These are phyloP conservation scores for Scolanthus callimorphus DNA, from an alignment of 92 coral and sea anemone genomes.

Conservation along the genomic window DNA sequence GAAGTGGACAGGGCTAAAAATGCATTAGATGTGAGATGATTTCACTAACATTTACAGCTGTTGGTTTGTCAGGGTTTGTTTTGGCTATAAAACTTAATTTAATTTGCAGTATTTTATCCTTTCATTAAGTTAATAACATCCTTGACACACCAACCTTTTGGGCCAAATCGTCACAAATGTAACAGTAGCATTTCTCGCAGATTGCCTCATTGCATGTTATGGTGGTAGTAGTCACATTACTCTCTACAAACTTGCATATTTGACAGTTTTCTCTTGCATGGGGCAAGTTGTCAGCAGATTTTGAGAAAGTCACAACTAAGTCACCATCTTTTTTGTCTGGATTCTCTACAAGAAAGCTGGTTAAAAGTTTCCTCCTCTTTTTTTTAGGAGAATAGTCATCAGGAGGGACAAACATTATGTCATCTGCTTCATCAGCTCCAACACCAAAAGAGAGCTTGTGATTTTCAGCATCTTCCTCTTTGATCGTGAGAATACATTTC, in stretches of 20 bases:
- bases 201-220: constrained; percentile 47
- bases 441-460: constrained; percentile 22
- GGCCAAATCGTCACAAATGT: constrained; percentile 66
- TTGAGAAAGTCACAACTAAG: constrained; percentile 42
- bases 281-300: constrained; percentile 52
- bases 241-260: constrained; percentile 48
- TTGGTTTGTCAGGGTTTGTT: no score
- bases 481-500: constrained; percentile 29
- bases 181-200: constrained; percentile 81
- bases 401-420: constrained; percentile 66
- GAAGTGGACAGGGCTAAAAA: no score
- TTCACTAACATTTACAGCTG: no score
- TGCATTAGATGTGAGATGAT: no score
- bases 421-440: constrained; percentile 52
- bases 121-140: not conserved
- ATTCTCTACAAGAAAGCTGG: not conserved
- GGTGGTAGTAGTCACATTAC: constrained; percentile 41
- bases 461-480: constrained; percentile 21
- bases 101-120: no score
- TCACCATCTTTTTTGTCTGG: constrained; percentile 18
- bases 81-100: no score
- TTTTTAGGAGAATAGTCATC: constrained; percentile 78
- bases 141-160: constrained; percentile 40
- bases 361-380: constrained; percentile 19
- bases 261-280: constrained; percentile 78